These are phyloP conservation scores for Corythoichthys haematopterus DNA, from an alignment of 2,113 vertebrate species.

Conservation along the genomic window DNA sequence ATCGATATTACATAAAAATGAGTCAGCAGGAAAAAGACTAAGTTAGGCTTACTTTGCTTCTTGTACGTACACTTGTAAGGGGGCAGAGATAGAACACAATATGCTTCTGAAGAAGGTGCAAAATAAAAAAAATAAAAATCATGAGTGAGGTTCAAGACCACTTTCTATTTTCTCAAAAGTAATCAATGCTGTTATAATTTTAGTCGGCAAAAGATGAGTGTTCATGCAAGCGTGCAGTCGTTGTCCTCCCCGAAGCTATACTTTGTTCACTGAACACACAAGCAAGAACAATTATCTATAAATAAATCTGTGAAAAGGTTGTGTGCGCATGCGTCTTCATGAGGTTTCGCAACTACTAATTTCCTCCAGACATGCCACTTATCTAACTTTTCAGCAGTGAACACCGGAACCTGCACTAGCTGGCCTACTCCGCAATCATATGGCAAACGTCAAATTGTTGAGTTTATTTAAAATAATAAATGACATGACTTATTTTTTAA, in stretches of 20 bases:
- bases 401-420: slow-evolving; percentile 11
- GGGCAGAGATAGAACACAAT: slow-evolving; percentile 39
- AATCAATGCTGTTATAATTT: slow-evolving; percentile 10
- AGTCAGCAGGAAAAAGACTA: slow-evolving; percentile 47
- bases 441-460: not conserved
- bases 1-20: slow-evolving; percentile 64
- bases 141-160: not conserved
- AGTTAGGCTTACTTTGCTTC: slow-evolving; percentile 46
- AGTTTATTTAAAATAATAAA: not conserved
- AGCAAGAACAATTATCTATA: slow-evolving; percentile 44
- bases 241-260: slow-evolving; percentile 12
- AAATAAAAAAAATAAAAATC: slow-evolving; percentile 19
- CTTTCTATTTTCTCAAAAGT: slow-evolving; percentile 12
- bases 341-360: slow-evolving; percentile 39
- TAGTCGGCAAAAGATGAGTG: not conserved
- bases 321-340: slow-evolving; percentile 2
- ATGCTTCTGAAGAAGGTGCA: slow-evolving; percentile 17
- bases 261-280: slow-evolving; percentile 34
- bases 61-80: slow-evolving; percentile 32
- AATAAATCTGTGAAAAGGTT: slow-evolving; percentile 31
- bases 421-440: not conserved
- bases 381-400: slow-evolving; percentile 31
- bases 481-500: not conserved
- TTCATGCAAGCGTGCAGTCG: slow-evolving; percentile 7
- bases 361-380: slow-evolving; percentile 37